Percentiles rank a stretch among this genome's conserved stretches.
Conservation (phyloP, 92 coral and sea anemone species). For the Parazoanthus darwini region DNA sequence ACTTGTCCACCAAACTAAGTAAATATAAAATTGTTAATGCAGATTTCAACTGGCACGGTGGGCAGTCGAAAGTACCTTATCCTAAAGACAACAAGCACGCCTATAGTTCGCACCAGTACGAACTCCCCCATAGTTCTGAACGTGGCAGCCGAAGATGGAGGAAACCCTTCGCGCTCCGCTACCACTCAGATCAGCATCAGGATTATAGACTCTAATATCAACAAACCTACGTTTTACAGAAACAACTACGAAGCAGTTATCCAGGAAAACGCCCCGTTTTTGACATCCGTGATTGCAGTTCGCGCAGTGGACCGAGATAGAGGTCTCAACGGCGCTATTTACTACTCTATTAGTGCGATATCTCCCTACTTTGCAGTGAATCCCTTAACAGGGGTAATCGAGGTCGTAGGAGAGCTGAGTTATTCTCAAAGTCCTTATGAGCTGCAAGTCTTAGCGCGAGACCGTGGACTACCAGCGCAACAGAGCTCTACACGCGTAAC, state of each 20-base stretch:
- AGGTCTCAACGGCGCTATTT: conserved; percentile 76
- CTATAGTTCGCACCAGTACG: conserved; percentile 54
- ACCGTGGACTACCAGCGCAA: conserved; percentile 62
- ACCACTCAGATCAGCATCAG: conserved; percentile 55
- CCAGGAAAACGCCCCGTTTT: conserved; percentile 57
- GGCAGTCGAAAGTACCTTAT: conserved; percentile 64
- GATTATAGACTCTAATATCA: conserved; percentile 64
- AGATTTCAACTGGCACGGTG: conserved; percentile 21
- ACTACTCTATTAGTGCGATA: conserved; percentile 50
- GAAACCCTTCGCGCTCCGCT: conserved; percentile 40
- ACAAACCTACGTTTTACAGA: conserved; percentile 57
- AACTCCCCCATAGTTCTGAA: conserved; percentile 63
- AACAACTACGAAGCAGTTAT: conserved; percentile 48
- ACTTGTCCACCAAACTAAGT: no score
- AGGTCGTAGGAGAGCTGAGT: conserved; percentile 59
- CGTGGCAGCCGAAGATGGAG: conserved; percentile 71
- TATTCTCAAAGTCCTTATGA: conserved; percentile 44
- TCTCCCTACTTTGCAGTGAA: conserved; percentile 67
- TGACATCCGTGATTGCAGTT: conserved; percentile 60
- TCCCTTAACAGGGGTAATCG: conserved; percentile 72
- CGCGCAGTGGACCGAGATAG: conserved; percentile 72
- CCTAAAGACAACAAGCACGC: conserved; percentile 58
- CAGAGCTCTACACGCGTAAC: conserved; percentile 34
- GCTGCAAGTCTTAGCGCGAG: conserved; percentile 58
- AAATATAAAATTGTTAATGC: neutral